Percentiles rank a stretch among this genome's conserved stretches.
phyloP scores from a whole-genome alignment of 2,888 invertebrate species.

The Drosophila heteroneura region DNA sequence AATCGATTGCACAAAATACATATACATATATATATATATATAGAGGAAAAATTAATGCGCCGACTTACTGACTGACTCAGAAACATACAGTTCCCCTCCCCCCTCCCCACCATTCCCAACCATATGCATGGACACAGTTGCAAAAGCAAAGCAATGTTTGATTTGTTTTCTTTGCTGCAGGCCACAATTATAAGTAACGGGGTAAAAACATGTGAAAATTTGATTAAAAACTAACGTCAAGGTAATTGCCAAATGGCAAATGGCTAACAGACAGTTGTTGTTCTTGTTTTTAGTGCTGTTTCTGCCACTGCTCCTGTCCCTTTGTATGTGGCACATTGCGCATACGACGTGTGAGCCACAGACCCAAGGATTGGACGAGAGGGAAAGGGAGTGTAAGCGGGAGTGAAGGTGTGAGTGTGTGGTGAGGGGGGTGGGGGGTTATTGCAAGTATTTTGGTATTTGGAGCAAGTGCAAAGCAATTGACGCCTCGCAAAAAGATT shows the following conservation, averaged over 20 bases:
- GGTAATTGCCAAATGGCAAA: constrained; percentile 57
- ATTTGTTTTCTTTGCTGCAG: constrained; percentile 14
- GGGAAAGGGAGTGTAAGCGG: background rate
- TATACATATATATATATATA: background rate
- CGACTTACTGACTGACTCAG: constrained; percentile 41
- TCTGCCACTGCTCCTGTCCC: constrained; percentile 10
- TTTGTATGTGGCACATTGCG: constrained; percentile 27
- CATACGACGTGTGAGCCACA: constrained; percentile 33
- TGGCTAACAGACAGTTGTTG: background rate
- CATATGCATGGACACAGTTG: background rate
- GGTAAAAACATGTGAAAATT: constrained; percentile 61
- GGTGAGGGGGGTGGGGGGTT: background rate
- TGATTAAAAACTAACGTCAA: constrained; percentile 73
- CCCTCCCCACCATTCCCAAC: background rate
- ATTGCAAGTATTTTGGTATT: constrained; percentile 77
- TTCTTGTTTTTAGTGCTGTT: background rate
- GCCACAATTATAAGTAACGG: constrained; percentile 51
- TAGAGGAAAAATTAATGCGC: constrained; percentile 12
- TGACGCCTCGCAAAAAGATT: constrained; percentile 70
- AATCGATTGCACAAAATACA: constrained; percentile 64
- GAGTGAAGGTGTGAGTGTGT: background rate
- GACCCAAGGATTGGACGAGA: background rate
- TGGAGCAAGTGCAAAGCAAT: constrained; percentile 85
- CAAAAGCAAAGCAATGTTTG: background rate
- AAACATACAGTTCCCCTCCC: background rate